These are phyloP conservation scores for Drosophila pruinosa DNA, from an alignment of 1,140 invertebrate species.

Conservation along the genomic window DNA sequence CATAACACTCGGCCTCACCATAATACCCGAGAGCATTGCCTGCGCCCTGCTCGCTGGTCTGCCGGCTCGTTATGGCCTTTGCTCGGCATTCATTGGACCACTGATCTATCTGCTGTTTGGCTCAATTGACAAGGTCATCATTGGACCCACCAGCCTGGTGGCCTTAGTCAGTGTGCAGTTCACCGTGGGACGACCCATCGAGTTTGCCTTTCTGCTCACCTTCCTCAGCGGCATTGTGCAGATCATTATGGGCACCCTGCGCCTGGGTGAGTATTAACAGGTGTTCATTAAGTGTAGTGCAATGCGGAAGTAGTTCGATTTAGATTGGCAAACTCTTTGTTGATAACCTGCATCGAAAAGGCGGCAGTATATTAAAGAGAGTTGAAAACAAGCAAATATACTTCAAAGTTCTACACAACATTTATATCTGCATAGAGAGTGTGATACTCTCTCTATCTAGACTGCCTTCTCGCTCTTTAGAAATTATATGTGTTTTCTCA, in stretches of 20 bases:
- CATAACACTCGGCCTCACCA: conserved; percentile 90
- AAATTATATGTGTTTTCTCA: too few species aligned
- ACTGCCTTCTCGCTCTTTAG: too few species aligned
- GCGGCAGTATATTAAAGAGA: too few species aligned
- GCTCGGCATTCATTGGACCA: conserved; percentile 85
- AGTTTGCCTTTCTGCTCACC: conserved; percentile 91
- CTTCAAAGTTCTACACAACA: too few species aligned
- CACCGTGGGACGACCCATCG: conserved; percentile 88
- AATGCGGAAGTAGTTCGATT: not conserved
- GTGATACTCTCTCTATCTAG: too few species aligned
- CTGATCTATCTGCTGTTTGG: conserved; percentile 95
- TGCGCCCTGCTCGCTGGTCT: conserved; percentile 90
- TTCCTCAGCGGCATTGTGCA: conserved; percentile 91
- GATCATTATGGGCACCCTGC: conserved; percentile 87
- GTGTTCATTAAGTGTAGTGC: not conserved
- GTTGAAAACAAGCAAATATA: too few species aligned
- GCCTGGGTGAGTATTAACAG: conserved; percentile 61
- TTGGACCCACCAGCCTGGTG: conserved; percentile 94
- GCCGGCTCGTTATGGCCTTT: conserved; percentile 86
- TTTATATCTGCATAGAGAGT: too few species aligned
- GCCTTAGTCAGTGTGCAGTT: conserved; percentile 87
- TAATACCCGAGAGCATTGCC: conserved; percentile 93
- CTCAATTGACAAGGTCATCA: conserved; percentile 94
- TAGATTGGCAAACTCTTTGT: too few species aligned
- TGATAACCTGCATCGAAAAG: too few species aligned